These are phyloP conservation scores for Pseudococcus longispinus DNA, from an alignment of 2,888 invertebrate species.

Conservation along the genomic window DNA sequence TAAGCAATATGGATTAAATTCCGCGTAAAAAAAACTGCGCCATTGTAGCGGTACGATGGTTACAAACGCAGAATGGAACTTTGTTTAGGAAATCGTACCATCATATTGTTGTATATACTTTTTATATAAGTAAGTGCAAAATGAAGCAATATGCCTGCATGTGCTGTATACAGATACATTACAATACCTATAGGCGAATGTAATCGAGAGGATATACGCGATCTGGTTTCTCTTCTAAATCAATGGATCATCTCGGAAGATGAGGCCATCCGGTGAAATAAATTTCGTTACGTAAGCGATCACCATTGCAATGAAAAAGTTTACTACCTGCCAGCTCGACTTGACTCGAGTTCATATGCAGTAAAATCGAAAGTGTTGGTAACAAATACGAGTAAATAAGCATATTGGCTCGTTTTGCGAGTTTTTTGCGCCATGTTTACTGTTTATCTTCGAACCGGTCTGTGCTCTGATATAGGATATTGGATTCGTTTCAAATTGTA, in stretches of 20 bases:
- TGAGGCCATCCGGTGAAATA: background rate
- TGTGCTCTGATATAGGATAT: background rate
- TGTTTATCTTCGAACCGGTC: background rate
- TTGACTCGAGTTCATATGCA: background rate
- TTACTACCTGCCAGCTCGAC: background rate
- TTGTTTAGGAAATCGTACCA: background rate
- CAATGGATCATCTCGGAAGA: constrained; percentile 13
- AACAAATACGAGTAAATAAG: background rate
- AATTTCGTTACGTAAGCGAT: background rate
- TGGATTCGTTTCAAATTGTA: background rate
- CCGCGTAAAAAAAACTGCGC: background rate
- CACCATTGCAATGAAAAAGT: background rate
- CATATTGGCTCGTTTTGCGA: constrained; percentile 26
- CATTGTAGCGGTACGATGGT: background rate
- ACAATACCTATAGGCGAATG: background rate
- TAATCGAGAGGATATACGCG: constrained; percentile 19
- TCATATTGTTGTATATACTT: background rate
- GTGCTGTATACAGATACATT: background rate
- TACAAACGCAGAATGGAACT: background rate
- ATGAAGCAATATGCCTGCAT: background rate
- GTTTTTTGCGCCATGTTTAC: background rate
- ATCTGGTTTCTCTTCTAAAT: constrained; percentile 10
- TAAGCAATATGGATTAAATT: background rate
- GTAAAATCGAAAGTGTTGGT: constrained; percentile 9
- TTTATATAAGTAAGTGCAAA: background rate